Base-by-base conservation (phyloP, 1,140 invertebrate species). In the Hylaeus anthracinus region DNA sequence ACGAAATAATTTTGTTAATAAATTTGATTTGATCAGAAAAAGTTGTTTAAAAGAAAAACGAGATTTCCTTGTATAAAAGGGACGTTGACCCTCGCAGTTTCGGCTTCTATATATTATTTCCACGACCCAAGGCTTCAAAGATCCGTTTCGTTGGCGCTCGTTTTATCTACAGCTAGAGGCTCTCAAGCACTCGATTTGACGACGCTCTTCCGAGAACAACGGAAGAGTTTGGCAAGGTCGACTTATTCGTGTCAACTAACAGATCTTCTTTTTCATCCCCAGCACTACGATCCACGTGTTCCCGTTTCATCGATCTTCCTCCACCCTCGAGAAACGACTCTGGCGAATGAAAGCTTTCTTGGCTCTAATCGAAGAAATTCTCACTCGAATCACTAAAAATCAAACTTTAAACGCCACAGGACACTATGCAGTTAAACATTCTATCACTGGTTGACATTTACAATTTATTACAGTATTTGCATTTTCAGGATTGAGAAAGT, bases 191-290 rank as follows among this genome's bases (percentile, higher is more conserved):
- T 73, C 39, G 26, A 26, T n/a, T 37, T 9, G 5, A 60, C 53
- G 4, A 41, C 51, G 51, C 37, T 61, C 26, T 70, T 79, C 55
- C 55, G 43, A 61, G 55, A 78, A 58, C 70, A 81, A 72, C 39
- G 81, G 8, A 15, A 84, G 12, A 26, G 41, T 56, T 10, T 15
- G 56, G 15, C 65, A 45, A 65, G 48, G 14, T 56, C 72, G 48
- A 15, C 58, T 26, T 72, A 85, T 78, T 86, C 74, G 41, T 41
- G 58, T 53, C 58, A 51, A 85, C 81, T 76, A 81, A 72, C 63
- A 43, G n/a, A 26, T 56, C 26, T 15, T 39, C 26, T 72, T 67
- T 41, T 70, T 45, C 41, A 6, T 26, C n/a, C 39, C 8, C 2
- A 2, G 5, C 12, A 4, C 10, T 6, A 6, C 1, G 37, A 26